Conservation (phyloP, 2,113 vertebrate species). For the Sigmodon hispidus region DNA sequence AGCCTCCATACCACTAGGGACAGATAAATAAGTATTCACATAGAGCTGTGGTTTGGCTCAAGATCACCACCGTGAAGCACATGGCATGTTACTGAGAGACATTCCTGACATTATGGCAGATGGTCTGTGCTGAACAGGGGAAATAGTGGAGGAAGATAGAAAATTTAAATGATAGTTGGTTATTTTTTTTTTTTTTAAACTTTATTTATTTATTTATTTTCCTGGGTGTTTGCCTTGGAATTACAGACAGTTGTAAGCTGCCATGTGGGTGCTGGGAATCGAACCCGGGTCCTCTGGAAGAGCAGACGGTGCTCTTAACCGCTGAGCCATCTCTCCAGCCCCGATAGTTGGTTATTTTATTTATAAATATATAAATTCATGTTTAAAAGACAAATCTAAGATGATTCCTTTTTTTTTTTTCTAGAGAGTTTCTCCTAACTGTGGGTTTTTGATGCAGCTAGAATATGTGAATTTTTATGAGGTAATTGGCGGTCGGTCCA, state of each 20-base stretch:
- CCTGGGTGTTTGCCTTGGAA: no score
- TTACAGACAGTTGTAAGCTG: no score
- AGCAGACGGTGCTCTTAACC: no score
- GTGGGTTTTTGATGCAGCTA: not conserved
- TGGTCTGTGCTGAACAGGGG: not conserved
- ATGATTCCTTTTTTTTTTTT: not conserved
- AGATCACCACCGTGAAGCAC: not conserved
- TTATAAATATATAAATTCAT: conserved; percentile 23
- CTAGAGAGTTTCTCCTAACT: not conserved
- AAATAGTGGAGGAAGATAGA: not conserved
- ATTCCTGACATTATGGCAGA: not conserved
- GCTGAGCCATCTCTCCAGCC: no score
- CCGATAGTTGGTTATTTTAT: not conserved
- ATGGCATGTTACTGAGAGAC: not conserved
- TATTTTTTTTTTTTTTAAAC: conserved; percentile 35
- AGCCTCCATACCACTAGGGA: accelerated
- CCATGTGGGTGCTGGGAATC: no score
- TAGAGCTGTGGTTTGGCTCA: not conserved
- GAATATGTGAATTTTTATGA: conserved; percentile 35
- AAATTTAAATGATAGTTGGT: not conserved
- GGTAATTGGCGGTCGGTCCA: not conserved
- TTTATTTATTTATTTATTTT: no score
- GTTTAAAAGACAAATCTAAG: not conserved
- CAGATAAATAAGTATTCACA: not conserved
- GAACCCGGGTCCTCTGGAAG: no score